These are phyloP conservation scores for Platyscapa corneri DNA, from an alignment of 1,140 invertebrate species.

Conservation along the genomic window DNA sequence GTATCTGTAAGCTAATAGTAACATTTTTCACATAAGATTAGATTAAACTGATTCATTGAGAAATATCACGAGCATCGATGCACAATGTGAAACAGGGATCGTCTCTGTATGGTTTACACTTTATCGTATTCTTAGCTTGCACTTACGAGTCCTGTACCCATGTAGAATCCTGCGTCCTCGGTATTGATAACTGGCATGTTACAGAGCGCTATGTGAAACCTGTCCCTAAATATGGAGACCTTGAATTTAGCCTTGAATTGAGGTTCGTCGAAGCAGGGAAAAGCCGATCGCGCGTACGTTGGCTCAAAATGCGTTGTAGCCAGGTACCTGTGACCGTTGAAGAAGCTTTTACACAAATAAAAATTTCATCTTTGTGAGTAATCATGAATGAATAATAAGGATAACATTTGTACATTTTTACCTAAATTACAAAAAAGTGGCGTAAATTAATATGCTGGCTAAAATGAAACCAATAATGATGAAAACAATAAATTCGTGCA, in stretches of 20 bases:
- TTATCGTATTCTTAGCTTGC: no score
- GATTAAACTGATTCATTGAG: no score
- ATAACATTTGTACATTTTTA: conserved; percentile 45
- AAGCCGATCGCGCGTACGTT: conserved; percentile 93
- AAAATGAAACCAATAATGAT: conserved; percentile 19
- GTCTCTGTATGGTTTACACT: no score
- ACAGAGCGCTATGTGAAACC: conserved; percentile 90
- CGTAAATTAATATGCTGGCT: conserved; percentile 1
- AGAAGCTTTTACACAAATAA: conserved; percentile 57
- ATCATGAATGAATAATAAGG: conserved; percentile 47
- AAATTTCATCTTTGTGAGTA: conserved; percentile 51
- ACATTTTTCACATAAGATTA: no score
- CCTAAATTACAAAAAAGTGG: conserved; percentile 38
- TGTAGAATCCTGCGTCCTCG: conserved; percentile 89
- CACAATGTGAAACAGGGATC: no score
- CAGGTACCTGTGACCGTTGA: conserved; percentile 80
- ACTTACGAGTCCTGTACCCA: conserved; percentile 88
- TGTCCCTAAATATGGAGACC: conserved; percentile 89
- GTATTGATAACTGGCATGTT: conserved; percentile 93
- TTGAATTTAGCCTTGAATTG: conserved; percentile 95
- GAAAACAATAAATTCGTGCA: neutral
- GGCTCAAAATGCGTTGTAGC: conserved; percentile 97
- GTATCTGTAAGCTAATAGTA: no score
- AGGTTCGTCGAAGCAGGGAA: conserved; percentile 98
- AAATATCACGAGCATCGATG: no score